phyloP scores from a whole-genome alignment of 2,113 vertebrate genomes.

The Lates calcarifer region DNA sequence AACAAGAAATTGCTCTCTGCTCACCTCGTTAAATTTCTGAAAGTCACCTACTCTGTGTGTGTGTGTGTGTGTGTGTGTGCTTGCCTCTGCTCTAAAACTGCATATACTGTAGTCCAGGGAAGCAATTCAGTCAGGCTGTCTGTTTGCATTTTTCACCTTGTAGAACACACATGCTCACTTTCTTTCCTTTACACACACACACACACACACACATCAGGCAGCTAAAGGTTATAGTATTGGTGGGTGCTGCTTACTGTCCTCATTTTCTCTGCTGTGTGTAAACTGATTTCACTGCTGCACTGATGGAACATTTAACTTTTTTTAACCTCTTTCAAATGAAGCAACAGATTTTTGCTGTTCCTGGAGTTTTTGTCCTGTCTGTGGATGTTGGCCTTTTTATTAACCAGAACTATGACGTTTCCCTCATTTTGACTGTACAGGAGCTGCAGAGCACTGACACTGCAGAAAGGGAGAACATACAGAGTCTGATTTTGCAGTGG shows the following conservation, averaged over 20 bases:
- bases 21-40: slow-evolving; percentile 15
- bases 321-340: slow-evolving; percentile 55
- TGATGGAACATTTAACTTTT: slow-evolving; percentile 59
- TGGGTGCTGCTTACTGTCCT: slow-evolving; percentile 45
- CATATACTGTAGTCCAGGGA: slow-evolving; percentile 23
- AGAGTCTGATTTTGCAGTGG: no score
- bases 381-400: no score
- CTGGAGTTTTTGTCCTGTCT: no score
- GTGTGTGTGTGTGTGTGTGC: not conserved
- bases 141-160: slow-evolving; percentile 22
- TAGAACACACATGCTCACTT: not conserved
- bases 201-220: slow-evolving; percentile 5
- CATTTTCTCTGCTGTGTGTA: slow-evolving; percentile 55
- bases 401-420: no score
- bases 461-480: no score
- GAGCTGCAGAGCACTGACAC: no score
- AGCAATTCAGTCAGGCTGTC: slow-evolving; percentile 41
- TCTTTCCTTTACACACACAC: slow-evolving; percentile 1
- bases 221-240: slow-evolving; percentile 31
- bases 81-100: not conserved
- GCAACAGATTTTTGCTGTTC: not conserved
- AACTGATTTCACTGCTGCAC: slow-evolving; percentile 41
- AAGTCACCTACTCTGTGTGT: slow-evolving; percentile 10
- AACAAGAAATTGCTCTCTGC: not conserved
- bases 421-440: no score